Conservation (phyloP, 2,888 invertebrate genomes). For the Cantharis lateralis region DNA sequence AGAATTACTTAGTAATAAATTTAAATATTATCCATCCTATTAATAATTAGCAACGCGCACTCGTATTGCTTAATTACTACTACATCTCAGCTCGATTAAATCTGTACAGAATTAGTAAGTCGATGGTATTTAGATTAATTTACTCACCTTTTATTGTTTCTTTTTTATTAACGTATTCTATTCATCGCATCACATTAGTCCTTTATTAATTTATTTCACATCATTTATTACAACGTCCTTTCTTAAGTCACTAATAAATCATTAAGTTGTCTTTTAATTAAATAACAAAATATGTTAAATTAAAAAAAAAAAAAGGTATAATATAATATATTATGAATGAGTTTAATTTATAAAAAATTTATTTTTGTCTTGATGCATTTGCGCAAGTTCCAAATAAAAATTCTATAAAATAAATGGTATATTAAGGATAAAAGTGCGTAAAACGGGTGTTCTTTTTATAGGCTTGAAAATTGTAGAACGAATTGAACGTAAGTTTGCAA, state of each 20-base stretch:
- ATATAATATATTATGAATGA: too few relatives aligned
- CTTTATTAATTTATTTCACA: constrained; percentile 10
- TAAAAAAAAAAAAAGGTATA: neutral
- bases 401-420: too few relatives aligned
- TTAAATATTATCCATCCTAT: constrained; percentile 24
- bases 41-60: constrained; percentile 29
- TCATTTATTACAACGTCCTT: neutral
- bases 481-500: too few relatives aligned
- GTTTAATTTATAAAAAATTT: too few relatives aligned
- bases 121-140: constrained; percentile 26
- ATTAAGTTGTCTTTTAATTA: neutral
- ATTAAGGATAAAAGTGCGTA: too few relatives aligned
- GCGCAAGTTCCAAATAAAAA: too few relatives aligned
- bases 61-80: constrained; percentile 27
- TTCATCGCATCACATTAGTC: neutral
- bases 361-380: too few relatives aligned
- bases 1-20: constrained; percentile 19
- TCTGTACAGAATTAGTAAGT: constrained; percentile 20
- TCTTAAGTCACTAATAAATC: neutral
- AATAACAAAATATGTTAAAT: neutral
- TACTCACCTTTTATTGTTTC: constrained; percentile 11
- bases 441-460: too few relatives aligned
- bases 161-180: constrained; percentile 1
- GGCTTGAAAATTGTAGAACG: too few relatives aligned
- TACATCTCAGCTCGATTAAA: constrained; percentile 22